Percentiles rank a stretch among this genome's conserved stretches.
phyloP scores from a whole-genome alignment of 1,140 invertebrate species.

The Spodoptera litura region DNA sequence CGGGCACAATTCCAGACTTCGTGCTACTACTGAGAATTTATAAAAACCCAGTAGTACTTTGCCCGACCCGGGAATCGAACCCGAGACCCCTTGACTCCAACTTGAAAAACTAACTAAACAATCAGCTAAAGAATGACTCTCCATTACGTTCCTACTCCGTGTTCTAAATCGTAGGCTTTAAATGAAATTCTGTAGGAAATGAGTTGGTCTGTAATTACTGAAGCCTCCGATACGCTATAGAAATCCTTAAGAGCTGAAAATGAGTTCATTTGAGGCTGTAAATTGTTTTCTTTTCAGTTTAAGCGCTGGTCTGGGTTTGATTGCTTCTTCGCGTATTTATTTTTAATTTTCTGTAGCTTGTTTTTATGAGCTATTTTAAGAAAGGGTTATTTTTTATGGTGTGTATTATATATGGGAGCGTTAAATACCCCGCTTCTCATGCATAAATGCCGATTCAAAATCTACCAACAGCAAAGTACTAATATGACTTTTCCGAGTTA shows the following conservation, averaged over 20 bases:
- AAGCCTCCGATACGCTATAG: neutral
- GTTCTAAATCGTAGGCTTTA: constrained; percentile 18
- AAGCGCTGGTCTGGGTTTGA: neutral
- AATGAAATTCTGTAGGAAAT: constrained; percentile 21
- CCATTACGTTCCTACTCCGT: neutral
- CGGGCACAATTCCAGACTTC: too few species aligned
- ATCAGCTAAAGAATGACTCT: neutral
- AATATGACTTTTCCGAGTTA: too few species aligned
- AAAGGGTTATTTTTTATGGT: neutral
- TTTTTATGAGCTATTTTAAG: neutral
- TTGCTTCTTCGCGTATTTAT: neutral
- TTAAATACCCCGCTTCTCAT: too few species aligned
- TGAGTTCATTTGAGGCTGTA: constrained; percentile 11
- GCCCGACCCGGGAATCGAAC: too few species aligned
- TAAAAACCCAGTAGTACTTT: too few species aligned
- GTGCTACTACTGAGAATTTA: too few species aligned
- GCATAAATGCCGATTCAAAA: too few species aligned
- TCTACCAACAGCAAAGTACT: too few species aligned
- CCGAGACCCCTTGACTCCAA: too few species aligned
- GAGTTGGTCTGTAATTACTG: constrained; percentile 18
- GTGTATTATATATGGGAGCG: neutral
- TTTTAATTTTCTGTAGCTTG: neutral
- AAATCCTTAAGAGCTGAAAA: constrained; percentile 2
- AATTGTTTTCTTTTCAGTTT: constrained; percentile 25
- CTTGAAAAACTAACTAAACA: neutral